A percentile compares a stretch with the other conserved stretches of the same genome.
Evolutionary conservation across 2,113 vertebrate genomes (phyloP).

Genomic region (Boleophthalmus pectinirostris): DNA sequence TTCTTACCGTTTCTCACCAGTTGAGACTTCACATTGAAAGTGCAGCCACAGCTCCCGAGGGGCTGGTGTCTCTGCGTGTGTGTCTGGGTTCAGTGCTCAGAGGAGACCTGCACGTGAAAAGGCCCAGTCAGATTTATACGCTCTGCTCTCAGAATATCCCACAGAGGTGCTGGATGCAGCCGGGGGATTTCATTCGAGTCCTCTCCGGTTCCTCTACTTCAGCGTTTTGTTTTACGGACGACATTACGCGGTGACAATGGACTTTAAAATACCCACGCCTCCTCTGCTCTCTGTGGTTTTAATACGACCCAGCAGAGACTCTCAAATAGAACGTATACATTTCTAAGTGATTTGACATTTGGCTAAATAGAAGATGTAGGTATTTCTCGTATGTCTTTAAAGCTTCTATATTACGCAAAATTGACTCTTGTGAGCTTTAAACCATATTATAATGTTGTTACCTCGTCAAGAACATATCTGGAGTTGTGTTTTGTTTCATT

Average conservation of each 20-base stretch:
- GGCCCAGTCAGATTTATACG: constrained; percentile 75
- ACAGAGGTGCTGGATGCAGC: constrained; percentile 67
- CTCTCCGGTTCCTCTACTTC: constrained; percentile 76
- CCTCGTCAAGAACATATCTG: no score
- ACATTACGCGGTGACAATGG: constrained; percentile 76
- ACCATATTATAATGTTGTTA: no score
- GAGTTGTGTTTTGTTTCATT: no score
- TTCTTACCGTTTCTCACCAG: constrained; percentile 47
- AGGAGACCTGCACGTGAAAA: constrained; percentile 68
- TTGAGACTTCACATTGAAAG: constrained; percentile 52
- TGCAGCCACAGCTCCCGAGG: constrained; percentile 52
- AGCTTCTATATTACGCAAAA: no score
- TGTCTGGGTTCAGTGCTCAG: constrained; percentile 42
- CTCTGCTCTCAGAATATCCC: constrained; percentile 73
- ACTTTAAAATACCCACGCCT: constrained; percentile 67
- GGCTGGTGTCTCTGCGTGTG: constrained; percentile 39
- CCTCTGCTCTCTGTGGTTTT: constrained; percentile 29
- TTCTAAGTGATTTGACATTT: constrained; percentile 16
- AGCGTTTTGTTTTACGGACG: constrained; percentile 76
- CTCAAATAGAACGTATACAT: constrained; percentile 21
- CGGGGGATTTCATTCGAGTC: constrained; percentile 72
- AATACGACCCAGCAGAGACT: constrained; percentile 34
- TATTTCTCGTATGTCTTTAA: constrained; percentile 15
- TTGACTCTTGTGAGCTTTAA: no score
- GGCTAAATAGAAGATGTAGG: constrained; percentile 4